Evolutionary conservation across 1,140 invertebrate genomes (phyloP).

Genomic region (Liolophura sinensis): DNA sequence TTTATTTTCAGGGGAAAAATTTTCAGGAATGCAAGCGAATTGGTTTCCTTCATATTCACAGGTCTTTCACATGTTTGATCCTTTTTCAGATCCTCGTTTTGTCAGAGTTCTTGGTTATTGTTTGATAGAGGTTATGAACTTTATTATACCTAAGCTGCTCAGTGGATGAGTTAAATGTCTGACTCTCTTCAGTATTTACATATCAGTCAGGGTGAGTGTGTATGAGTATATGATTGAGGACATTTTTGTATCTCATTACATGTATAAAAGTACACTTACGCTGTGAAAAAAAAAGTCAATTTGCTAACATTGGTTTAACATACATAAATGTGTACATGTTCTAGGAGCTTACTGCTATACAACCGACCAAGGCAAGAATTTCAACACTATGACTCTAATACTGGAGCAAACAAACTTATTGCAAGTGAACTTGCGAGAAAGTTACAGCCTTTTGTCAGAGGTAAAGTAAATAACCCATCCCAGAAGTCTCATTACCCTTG

Average conservation of each 20-base stretch:
- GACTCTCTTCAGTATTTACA: slow-evolving; percentile 1
- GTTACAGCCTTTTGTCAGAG: slow-evolving; percentile 44
- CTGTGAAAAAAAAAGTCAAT: background rate
- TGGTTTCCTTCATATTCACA: too few species aligned
- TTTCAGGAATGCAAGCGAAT: too few species aligned
- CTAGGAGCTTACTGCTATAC: slow-evolving; percentile 49
- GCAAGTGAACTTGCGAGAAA: slow-evolving; percentile 40
- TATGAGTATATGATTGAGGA: too few species aligned
- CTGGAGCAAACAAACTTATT: slow-evolving; percentile 28
- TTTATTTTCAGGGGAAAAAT: too few species aligned
- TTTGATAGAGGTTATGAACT: too few species aligned
- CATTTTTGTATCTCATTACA: background rate
- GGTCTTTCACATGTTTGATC: too few species aligned
- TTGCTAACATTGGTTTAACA: background rate
- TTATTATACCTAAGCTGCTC: too few species aligned
- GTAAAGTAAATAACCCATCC: slow-evolving; percentile 14
- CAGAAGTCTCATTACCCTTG: too few species aligned
- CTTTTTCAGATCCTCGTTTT: too few species aligned
- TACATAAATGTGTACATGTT: slow-evolving; percentile 5
- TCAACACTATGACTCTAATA: slow-evolving; percentile 44
- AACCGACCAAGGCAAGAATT: slow-evolving; percentile 47
- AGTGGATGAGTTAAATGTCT: slow-evolving; percentile 1
- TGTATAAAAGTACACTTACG: background rate
- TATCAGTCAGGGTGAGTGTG: too few species aligned
- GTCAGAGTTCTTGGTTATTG: too few species aligned